phyloP scores from a whole-genome alignment of 2,888 invertebrate genomes.

The Erebia epiphron region DNA sequence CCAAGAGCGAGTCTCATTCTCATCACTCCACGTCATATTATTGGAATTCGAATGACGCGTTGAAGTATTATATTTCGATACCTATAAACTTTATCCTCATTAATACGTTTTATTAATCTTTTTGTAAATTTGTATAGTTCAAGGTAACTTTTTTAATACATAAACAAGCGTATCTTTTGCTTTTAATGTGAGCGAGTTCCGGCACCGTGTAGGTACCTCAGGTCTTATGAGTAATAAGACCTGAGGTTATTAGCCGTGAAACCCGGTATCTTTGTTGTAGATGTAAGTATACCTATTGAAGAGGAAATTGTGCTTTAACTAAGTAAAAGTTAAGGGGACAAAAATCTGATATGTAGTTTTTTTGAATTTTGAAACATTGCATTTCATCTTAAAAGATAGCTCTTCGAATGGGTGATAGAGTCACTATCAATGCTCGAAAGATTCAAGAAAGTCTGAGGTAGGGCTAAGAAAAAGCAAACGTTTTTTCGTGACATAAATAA shows the following conservation, averaged over 20 bases:
- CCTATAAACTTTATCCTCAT: background rate
- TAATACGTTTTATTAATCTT: background rate
- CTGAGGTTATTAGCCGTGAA: background rate
- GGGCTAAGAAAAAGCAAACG: too few species aligned
- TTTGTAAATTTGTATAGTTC: background rate
- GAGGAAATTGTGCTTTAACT: too few species aligned
- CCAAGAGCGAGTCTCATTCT: background rate
- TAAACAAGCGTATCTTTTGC: background rate
- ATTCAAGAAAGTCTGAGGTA: too few species aligned
- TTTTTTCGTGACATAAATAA: too few species aligned
- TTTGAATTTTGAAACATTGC: too few species aligned
- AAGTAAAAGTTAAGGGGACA: background rate
- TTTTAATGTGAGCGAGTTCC: slow-evolving; percentile 3
- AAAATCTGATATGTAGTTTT: background rate
- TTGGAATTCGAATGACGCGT: slow-evolving; percentile 13
- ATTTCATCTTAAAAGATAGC: too few species aligned
- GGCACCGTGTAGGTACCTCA: background rate
- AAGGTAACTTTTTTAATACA: background rate
- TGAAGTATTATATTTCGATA: background rate
- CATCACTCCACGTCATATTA: slow-evolving; percentile 6
- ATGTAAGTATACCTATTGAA: background rate
- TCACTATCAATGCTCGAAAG: too few species aligned
- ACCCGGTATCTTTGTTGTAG: background rate
- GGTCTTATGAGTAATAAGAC: background rate
- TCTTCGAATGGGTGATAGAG: too few species aligned